A percentile compares a stretch with the other conserved stretches of the same genome.
phyloP scores from a whole-genome alignment of 2,113 vertebrate genomes.

The Catharus bicknelli region DNA sequence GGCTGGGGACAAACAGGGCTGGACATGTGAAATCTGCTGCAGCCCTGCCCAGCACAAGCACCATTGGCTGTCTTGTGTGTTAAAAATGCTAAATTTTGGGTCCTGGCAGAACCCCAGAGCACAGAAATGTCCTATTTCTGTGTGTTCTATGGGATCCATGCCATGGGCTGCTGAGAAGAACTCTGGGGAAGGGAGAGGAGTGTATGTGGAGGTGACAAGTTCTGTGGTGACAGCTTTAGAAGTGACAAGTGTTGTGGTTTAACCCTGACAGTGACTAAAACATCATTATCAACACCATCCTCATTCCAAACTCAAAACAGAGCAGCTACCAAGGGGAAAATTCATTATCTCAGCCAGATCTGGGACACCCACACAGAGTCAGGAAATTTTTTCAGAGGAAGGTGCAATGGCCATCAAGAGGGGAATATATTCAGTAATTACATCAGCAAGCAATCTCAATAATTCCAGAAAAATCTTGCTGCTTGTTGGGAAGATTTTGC shows the following conservation, averaged over 20 bases:
- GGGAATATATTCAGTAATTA: not conserved
- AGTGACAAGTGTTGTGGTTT: not conserved
- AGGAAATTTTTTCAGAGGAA: not conserved
- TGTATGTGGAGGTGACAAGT: not conserved
- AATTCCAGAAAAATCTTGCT: not conserved
- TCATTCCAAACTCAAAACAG: not conserved
- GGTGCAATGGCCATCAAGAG: not conserved
- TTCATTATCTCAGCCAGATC: not conserved
- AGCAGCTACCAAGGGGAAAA: not conserved
- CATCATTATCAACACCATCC: not conserved
- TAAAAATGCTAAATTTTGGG: not conserved
- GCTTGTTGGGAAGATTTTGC: not conserved
- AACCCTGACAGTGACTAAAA: not conserved
- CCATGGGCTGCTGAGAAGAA: not conserved
- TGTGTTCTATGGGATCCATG: not conserved
- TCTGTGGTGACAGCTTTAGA: not conserved
- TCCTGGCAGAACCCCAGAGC: not conserved
- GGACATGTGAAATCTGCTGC: not conserved
- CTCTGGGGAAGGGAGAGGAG: not conserved
- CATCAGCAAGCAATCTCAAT: not conserved
- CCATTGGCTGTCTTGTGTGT: fast-evolving
- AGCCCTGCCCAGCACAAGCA: not conserved
- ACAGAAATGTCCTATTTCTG: not conserved
- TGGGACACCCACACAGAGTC: not conserved
- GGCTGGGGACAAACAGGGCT: not conserved